Evolutionary conservation across 2,113 vertebrate species (phyloP), one percentile per base, ranked within the genome.

Genomic region (Puma concolor): DNA sequence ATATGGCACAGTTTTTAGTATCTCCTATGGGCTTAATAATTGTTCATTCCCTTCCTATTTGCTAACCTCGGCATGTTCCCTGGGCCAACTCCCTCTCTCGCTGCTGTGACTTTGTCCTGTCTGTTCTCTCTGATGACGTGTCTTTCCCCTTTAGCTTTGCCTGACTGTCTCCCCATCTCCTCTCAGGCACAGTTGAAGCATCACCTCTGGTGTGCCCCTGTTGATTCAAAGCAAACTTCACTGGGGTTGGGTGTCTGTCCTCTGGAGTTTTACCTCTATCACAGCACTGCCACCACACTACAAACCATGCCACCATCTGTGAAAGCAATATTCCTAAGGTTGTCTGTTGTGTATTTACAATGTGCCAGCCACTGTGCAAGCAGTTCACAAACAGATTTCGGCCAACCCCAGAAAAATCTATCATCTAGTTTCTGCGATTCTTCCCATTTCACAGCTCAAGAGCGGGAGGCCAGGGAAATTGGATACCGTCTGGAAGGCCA

Each of bases 271-370:
- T 13, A n/a, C 21, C 16, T 44, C 71, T 93, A 2, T 60, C 16
- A 41, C 23, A n/a, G 31, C 19, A 8, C 54, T 74, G 57, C 76
- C 5, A 4, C 10, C 74, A 13, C 50, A 5, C 66, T 14, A 52
- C 0, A 67, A n/a, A 79, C 0, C 1, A 38, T 38, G 11, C 21
- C 2, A 21, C 27, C 17, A 13, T 14, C 7, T 8, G 2, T 27
- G 54, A 63, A 21, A 41, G 17, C 7, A 5, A 13, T 10, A 57
- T 79, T 12, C 25, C 13, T 44, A 48, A 44, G 16, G 19, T 64
- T 7, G 3, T 67, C 72, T 17, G 33, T 4, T 67, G 27, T 50
- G 31, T 72, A 81, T 36, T 52, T 64, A 69, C 21, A 64, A 57
- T 7, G 0, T 72, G 29, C 13, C 33, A 29, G 52, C 92, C 10